Base-by-base conservation (phyloP, 1,140 invertebrate genomes). In the Listronotus oregonensis region DNA sequence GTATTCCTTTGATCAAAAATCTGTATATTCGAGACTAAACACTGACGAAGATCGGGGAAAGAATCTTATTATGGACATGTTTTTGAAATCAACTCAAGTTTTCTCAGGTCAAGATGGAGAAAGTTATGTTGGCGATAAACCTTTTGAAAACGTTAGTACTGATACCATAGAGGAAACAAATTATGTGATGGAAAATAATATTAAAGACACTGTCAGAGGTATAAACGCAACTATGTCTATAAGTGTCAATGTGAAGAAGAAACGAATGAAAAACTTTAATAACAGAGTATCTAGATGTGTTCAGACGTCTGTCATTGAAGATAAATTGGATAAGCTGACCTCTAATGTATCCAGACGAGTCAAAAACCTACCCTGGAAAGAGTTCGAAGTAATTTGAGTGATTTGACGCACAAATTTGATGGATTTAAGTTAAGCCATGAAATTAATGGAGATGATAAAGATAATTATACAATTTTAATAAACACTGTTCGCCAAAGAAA, bases 21-120 rank as follows among this genome's bases (percentile, higher is more conserved):
- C 46, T 14, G 11, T 68, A 0, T 69, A 49, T 57, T 69, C 66
- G 8, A 67, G 67, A 51, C 68, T 68, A 6, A 69, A 65, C 3
- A 62, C 61, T 10, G 66, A 71, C 17, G 68, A 75, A 69, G 37
- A 54, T n/a, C 54, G 70, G 46, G 75, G 73, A 2, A 75, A 77
- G 67, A 49, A 67, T 42, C 40, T 75, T 0, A 73, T 77, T 42
- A 67, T 75, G 74, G 65, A 75, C 61, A 75, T 75, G 69, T 77
- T 77, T 56, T 60, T 77, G 15, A 75, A 72, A 62, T 77, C 75
- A 3, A 71, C 71, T 10, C 60, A 70, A 58, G 46, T 70, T 14
- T 73, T 51, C 43, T 42, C 55, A 27, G 11, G 37, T 8, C 15
- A 8, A n/a, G 14, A 49, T 34, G 21, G 14, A 21, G 50, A 32